A percentile compares a stretch with the other conserved stretches of the same genome.
Conservation (phyloP, 2,888 invertebrate species). For the Andrena camellia region DNA sequence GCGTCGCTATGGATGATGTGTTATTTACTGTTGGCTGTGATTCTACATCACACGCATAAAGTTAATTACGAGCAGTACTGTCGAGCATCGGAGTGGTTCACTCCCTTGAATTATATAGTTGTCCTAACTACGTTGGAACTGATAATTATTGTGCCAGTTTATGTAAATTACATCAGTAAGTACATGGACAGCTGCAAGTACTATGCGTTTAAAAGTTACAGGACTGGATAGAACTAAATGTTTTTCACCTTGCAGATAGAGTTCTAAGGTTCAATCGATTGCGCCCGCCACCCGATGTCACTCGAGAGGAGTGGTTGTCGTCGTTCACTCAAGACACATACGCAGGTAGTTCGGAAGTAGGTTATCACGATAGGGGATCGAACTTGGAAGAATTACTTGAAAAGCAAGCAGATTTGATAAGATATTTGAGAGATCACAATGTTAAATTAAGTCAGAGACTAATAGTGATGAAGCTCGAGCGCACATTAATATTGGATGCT, state of each 20-base stretch:
- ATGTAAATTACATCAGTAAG: constrained; percentile 87
- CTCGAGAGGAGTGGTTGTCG: constrained; percentile 87
- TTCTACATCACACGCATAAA: constrained; percentile 83
- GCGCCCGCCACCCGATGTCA: constrained; percentile 88
- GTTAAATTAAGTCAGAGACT: constrained; percentile 88
- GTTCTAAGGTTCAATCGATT: constrained; percentile 88
- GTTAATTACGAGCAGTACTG: constrained; percentile 86
- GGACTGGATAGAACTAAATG: neutral
- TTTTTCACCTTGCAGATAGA: constrained; percentile 85
- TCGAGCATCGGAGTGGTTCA: constrained; percentile 82
- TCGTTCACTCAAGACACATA: constrained; percentile 86
- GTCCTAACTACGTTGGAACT: constrained; percentile 86
- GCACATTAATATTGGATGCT: constrained; percentile 40
- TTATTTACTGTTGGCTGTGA: constrained; percentile 80
- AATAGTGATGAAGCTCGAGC: constrained; percentile 84
- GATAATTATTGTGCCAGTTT: constrained; percentile 84
- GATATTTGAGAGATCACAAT: constrained; percentile 89
- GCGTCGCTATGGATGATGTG: constrained; percentile 87
- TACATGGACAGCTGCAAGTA: constrained; percentile 53
- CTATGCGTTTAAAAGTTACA: neutral
- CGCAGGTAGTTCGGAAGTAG: constrained; percentile 85
- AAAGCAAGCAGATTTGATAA: constrained; percentile 90
- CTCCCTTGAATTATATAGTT: constrained; percentile 84
- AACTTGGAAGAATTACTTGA: constrained; percentile 87
- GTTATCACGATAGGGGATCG: constrained; percentile 82